Base-by-base conservation (phyloP, 2,888 invertebrate genomes). In the Adineta ricciae region DNA sequence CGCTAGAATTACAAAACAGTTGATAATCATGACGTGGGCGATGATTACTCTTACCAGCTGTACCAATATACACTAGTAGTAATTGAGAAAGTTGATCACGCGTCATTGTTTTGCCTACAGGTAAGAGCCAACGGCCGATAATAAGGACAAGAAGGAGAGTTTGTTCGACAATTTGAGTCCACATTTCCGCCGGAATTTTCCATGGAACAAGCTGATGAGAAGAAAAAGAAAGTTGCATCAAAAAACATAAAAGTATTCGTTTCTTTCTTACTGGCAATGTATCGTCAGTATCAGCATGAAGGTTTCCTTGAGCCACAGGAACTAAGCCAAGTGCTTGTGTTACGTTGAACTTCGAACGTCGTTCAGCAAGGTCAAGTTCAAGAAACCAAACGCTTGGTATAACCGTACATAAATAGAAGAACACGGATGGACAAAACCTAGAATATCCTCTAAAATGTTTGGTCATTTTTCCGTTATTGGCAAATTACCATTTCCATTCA, bases 341-440 rank as follows among this genome's bases (percentile, higher is more conserved):
- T 5, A 78, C 78, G 41, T 78, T 78, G 41, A 78, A 78, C 21
- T 86, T 92, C 83, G 94, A 90, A 21, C 94, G 91, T 38, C 93
- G 91, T 86, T 95, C 94, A 83, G 96, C 94, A 90, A 95, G 95
- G 90, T 96, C 94, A 82, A 96, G 92, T 89, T 97, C 96, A 86
- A 97, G 90, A 24, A 96, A 92, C 96, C 96, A 96, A 89, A 97
- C 96, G 3, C 96, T 95, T 0, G 96, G 96, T 0, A 96, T 96
- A 84, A 95, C 94, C 88, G 95, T 94, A 14, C 93, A 93, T 86
- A 97, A 91, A 90, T 96, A 97, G 85, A 96, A 92, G 91, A 96
- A 95, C 0, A 96, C 96, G 0, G 95, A 95, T 0, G 96, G 96
- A 87, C 96, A 96, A 91, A 96, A 96, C 96, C 96, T 78, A 41